Evolutionary conservation across 2,888 invertebrate genomes (phyloP).

Genomic region (Drosophila testacea): DNA sequence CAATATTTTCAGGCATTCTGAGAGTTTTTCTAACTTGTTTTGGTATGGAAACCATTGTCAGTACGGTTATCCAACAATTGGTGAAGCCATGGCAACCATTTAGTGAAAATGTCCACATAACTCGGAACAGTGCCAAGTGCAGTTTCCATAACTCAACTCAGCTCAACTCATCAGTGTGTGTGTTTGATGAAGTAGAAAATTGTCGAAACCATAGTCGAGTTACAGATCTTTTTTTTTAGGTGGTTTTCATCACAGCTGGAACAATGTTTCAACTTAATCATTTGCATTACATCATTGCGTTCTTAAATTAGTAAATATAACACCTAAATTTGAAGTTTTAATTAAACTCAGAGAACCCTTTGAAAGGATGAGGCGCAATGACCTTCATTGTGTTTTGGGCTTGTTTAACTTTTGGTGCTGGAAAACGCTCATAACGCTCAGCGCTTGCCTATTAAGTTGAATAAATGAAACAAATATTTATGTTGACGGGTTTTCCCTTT

Average conservation of each 20-base stretch:
- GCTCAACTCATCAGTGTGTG: constrained; percentile 25
- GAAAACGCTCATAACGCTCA: constrained; percentile 11
- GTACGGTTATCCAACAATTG: constrained; percentile 37
- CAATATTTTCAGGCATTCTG: constrained; percentile 18
- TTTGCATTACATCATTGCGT: constrained; percentile 22
- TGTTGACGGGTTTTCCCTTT: constrained; percentile 43
- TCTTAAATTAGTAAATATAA: constrained; percentile 6
- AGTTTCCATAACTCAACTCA: constrained; percentile 24
- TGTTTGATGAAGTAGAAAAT: constrained; percentile 52
- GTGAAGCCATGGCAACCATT: constrained; percentile 40
- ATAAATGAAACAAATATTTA: constrained; percentile 64
- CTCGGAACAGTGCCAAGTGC: constrained; percentile 32
- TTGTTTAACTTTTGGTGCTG: constrained; percentile 28
- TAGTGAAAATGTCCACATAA: constrained; percentile 11
- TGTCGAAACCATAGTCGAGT: constrained; percentile 25
- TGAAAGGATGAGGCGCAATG: constrained; percentile 18
- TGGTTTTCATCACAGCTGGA: not conserved
- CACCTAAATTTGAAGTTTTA: constrained; percentile 26
- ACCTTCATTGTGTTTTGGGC: constrained; percentile 32
- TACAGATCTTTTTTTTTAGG: not conserved
- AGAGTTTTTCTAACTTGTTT: constrained; percentile 5
- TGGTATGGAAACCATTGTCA: constrained; percentile 8
- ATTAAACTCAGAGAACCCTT: constrained; percentile 27
- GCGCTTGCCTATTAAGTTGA: constrained; percentile 54
- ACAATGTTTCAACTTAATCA: constrained; percentile 40